Evolutionary conservation across 2,113 vertebrate species (phyloP).

Genomic region (Rallus limicola): DNA sequence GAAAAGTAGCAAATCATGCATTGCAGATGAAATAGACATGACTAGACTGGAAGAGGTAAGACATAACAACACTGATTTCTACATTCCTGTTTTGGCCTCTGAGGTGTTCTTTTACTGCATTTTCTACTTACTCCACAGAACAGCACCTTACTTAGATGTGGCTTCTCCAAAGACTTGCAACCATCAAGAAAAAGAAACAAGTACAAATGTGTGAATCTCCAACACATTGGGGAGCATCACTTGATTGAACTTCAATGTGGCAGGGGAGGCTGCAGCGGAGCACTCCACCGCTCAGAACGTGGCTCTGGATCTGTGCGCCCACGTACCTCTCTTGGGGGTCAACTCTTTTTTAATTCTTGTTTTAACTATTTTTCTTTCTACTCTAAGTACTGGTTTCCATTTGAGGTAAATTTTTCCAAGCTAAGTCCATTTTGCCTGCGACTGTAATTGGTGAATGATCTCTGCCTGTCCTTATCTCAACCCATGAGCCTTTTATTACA

Average conservation of each 20-base stretch:
- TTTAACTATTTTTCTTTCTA: background rate
- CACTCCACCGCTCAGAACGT: background rate
- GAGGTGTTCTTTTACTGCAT: background rate
- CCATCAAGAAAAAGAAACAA: background rate
- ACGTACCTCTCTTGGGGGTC: rapidly evolving
- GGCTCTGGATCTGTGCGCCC: background rate
- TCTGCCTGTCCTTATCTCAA: no score
- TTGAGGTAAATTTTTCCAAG: background rate
- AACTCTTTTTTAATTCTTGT: background rate
- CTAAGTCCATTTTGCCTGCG: no score
- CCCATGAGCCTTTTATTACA: no score
- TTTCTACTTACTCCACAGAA: background rate
- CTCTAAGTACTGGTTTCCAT: background rate
- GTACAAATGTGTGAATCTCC: background rate
- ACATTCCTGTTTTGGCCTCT: background rate
- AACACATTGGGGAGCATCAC: background rate
- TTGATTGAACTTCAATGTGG: background rate
- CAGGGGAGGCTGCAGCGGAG: background rate
- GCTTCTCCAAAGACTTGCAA: background rate
- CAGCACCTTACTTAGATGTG: background rate
- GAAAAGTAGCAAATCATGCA: background rate
- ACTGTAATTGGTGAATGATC: no score
- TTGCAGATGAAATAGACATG: background rate
- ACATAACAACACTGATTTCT: background rate
- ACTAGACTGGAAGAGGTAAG: background rate